These are phyloP conservation scores for Drosophila nannoptera DNA, from an alignment of 1,140 invertebrate genomes.

Conservation along the genomic window DNA sequence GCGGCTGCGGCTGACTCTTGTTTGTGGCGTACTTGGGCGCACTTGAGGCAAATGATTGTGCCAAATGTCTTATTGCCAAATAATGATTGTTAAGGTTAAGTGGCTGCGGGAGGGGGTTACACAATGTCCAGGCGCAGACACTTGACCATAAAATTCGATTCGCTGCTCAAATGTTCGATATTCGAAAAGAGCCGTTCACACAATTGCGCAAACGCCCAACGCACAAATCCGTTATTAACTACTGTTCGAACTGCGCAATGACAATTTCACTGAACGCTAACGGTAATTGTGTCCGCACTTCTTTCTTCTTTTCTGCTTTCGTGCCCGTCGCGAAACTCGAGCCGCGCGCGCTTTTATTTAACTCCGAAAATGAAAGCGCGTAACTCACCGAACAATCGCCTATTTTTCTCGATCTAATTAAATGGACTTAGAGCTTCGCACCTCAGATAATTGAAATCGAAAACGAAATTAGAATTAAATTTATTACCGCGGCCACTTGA, in stretches of 20 bases:
- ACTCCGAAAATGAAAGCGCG: constrained; percentile 49
- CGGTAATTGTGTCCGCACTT: constrained; percentile 3
- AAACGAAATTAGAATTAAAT: constrained; percentile 23
- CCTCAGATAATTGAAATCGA: constrained; percentile 15
- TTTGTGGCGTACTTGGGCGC: constrained; percentile 38
- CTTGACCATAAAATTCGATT: constrained; percentile 47
- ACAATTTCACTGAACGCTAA: constrained; percentile 19
- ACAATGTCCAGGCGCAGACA: constrained; percentile 52
- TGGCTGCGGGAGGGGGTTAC: constrained; percentile 53
- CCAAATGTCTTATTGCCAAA: constrained; percentile 66
- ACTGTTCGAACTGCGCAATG: neutral
- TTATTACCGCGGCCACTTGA: constrained; percentile 23
- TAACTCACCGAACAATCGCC: constrained; percentile 2
- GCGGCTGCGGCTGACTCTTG: constrained; percentile 26
- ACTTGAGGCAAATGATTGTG: constrained; percentile 60
- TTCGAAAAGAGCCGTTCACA: neutral
- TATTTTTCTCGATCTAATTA: constrained; percentile 50
- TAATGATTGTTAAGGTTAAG: constrained; percentile 75
- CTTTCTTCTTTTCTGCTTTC: neutral
- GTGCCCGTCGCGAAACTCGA: neutral
- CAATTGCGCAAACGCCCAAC: constrained; percentile 8
- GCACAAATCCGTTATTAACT: constrained; percentile 1
- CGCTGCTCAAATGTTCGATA: constrained; percentile 19
- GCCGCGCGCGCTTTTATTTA: constrained; percentile 5
- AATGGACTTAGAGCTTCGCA: constrained; percentile 17